phyloP scores from a whole-genome alignment of 35 echinoderm and acorn worm species.

The Holothuria glaberrima region DNA sequence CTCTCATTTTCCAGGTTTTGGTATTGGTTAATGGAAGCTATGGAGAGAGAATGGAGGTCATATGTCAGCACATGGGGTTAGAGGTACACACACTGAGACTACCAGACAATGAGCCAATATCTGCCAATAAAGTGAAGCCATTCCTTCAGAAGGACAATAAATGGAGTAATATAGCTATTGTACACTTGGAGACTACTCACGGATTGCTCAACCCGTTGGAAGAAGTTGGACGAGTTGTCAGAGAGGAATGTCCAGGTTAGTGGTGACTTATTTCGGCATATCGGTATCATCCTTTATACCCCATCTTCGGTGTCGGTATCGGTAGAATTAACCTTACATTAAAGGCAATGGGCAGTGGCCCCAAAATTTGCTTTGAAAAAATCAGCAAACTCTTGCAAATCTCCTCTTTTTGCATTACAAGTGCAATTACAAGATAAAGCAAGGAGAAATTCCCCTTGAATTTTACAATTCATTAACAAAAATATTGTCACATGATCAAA shows the following conservation, averaged over 20 bases:
- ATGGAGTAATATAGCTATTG: constrained; percentile 83
- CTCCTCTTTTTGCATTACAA: too few relatives aligned
- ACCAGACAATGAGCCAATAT: constrained; percentile 57
- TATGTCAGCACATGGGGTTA: constrained; percentile 52
- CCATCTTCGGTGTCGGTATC: too few relatives aligned
- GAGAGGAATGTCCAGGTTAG: constrained; percentile 75
- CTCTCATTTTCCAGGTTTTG: constrained; percentile 61
- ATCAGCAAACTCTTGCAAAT: too few relatives aligned
- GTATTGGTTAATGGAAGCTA: constrained; percentile 86
- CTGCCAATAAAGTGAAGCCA: constrained; percentile 56
- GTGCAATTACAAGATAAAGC: too few relatives aligned
- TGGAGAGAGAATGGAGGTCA: constrained; percentile 67
- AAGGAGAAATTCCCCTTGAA: too few relatives aligned
- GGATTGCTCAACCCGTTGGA: constrained; percentile 75
- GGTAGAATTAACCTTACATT: too few relatives aligned
- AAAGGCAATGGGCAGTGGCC: too few relatives aligned
- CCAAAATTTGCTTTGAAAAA: too few relatives aligned
- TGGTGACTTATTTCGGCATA: too few relatives aligned
- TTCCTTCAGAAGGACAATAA: constrained; percentile 46
- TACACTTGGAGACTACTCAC: constrained; percentile 89
- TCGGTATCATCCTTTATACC: too few relatives aligned
- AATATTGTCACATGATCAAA: too few relatives aligned
- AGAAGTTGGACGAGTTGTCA: constrained; percentile 79
- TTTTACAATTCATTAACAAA: too few relatives aligned
- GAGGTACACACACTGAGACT: constrained; percentile 54